Conservation (phyloP, 2,113 vertebrate species). For the Poicephalus gulielmi region DNA sequence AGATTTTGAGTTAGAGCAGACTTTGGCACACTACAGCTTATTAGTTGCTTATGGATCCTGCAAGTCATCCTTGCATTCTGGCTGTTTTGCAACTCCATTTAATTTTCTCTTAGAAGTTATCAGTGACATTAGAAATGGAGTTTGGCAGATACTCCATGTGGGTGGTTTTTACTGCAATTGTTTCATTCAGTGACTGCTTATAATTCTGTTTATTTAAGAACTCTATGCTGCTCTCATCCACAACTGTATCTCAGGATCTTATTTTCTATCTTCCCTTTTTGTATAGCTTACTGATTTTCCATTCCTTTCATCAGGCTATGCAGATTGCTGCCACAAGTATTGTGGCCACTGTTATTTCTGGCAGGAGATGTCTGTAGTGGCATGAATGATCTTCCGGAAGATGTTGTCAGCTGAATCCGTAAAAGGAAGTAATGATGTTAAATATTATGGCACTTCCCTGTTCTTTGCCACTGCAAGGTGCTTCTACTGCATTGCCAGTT, state of each 20-base stretch:
- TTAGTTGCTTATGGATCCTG: slow-evolving; percentile 37
- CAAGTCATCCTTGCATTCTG: slow-evolving; percentile 58
- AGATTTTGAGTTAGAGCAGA: not conserved
- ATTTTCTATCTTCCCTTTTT: not conserved
- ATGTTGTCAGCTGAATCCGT: not conserved
- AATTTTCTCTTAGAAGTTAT: slow-evolving; percentile 62
- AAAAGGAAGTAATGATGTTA: not conserved
- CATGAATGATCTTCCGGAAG: not conserved
- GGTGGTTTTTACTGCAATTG: slow-evolving; percentile 30
- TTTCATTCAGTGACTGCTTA: slow-evolving; percentile 13
- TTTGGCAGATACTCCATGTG: slow-evolving; percentile 32
- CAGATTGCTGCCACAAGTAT: not conserved
- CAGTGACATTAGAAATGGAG: slow-evolving; percentile 46
- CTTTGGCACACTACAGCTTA: not conserved
- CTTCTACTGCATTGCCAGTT: not conserved
- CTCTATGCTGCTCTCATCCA: not conserved
- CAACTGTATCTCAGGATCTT: not conserved
- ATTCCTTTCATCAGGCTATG: not conserved
- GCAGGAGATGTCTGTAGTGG: not conserved
- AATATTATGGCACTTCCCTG: not conserved
- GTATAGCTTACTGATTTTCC: not conserved
- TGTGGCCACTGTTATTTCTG: not conserved
- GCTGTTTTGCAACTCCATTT: slow-evolving; percentile 12
- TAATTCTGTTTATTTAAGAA: slow-evolving; percentile 16
- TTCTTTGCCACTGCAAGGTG: not conserved